Evolutionary conservation across 2,888 invertebrate species (phyloP).

Genomic region (Fragum fragum): DNA sequence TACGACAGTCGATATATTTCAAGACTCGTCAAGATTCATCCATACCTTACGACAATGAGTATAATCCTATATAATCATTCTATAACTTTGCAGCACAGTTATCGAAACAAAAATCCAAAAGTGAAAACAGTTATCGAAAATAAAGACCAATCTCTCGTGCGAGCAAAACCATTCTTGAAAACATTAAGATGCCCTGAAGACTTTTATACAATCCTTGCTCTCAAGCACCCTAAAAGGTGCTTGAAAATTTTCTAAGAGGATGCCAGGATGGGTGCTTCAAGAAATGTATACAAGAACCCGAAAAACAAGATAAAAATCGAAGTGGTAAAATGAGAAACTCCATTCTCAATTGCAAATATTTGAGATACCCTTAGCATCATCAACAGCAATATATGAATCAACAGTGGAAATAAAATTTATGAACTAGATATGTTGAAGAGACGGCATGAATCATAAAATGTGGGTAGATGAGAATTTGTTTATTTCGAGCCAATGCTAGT

Average conservation of each 20-base stretch:
- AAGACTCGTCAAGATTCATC: too few species aligned
- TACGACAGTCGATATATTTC: too few species aligned
- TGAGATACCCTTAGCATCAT: not conserved
- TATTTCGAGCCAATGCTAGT: not conserved
- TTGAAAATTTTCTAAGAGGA: conserved; percentile 28
- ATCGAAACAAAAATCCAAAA: not conserved
- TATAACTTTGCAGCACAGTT: too few species aligned
- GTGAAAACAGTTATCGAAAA: not conserved
- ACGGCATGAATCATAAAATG: not conserved
- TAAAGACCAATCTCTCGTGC: not conserved
- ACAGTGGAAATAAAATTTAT: not conserved
- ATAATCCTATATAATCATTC: too few species aligned
- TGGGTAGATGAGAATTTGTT: not conserved
- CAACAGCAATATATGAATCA: not conserved
- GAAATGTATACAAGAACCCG: not conserved
- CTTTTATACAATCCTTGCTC: not conserved
- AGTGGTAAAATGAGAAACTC: not conserved
- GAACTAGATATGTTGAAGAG: not conserved
- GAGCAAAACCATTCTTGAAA: not conserved
- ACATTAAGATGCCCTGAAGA: not conserved
- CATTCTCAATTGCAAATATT: not conserved
- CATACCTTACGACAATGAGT: too few species aligned
- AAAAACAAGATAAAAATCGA: conserved; percentile 2
- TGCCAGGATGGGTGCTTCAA: not conserved
- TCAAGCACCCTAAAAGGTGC: conserved; percentile 30